Evolutionary conservation across 2,113 vertebrate species (phyloP).

Genomic region (Ramphastos sulfuratus): DNA sequence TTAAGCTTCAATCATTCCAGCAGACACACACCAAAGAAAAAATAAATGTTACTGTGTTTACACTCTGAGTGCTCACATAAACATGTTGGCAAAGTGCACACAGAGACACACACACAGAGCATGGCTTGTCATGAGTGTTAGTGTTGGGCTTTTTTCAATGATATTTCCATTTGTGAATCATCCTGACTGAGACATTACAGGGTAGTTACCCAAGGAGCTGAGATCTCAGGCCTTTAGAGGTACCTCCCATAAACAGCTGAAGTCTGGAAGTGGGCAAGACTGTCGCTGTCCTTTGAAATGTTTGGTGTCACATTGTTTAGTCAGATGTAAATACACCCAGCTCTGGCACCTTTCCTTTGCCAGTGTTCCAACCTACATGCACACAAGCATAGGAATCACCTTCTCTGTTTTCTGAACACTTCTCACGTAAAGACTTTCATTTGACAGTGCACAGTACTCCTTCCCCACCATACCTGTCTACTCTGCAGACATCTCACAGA

Average conservation of each 20-base stretch:
- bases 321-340: background rate
- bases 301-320: background rate
- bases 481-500: background rate
- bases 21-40: background rate
- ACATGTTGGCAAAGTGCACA: background rate
- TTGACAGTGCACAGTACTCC: background rate
- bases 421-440: background rate
- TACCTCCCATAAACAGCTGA: background rate
- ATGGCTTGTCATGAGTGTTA: background rate
- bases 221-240: background rate
- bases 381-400: background rate
- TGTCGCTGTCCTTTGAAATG: background rate
- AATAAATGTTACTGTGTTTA: background rate
- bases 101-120: background rate
- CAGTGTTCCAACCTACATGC: background rate
- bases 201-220: background rate
- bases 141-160: background rate
- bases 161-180: slow-evolving; percentile 1
- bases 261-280: background rate
- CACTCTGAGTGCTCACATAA: background rate
- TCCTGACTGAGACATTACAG: background rate
- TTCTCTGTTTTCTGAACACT: background rate
- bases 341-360: background rate
- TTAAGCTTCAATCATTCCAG: slow-evolving; percentile 45
- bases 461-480: background rate